Conservation (phyloP, 1,140 invertebrate species). For the Sinella curviseta region DNA sequence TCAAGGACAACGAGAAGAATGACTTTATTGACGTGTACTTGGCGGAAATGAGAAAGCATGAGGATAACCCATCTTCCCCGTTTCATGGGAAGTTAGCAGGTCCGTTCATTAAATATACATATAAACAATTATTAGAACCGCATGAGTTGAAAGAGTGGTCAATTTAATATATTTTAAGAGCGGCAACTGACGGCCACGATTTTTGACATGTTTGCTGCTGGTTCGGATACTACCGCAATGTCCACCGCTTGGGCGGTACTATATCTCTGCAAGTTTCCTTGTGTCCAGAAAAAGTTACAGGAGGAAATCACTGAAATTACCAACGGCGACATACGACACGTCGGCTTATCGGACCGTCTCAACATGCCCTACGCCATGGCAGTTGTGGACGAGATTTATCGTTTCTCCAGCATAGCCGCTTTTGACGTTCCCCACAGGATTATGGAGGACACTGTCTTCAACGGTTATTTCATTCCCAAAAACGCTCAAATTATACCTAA, state of each 20-base stretch:
- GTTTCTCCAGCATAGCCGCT: background rate
- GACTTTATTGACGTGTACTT: background rate
- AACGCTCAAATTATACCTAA: conserved; percentile 54
- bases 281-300: background rate
- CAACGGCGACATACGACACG: background rate
- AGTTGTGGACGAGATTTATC: background rate
- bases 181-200: background rate
- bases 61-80: background rate
- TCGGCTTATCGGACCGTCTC: background rate
- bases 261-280: background rate
- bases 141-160: too few relatives aligned
- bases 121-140: background rate
- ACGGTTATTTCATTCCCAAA: conserved; percentile 50
- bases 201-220: background rate
- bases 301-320: background rate
- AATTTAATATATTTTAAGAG: too few relatives aligned
- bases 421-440: background rate
- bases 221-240: background rate
- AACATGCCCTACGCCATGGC: background rate
- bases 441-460: background rate
- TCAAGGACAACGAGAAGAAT: background rate
- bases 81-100: background rate
- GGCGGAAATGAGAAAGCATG: background rate
- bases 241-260: background rate
- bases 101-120: background rate